phyloP scores from a whole-genome alignment of 2,888 invertebrate genomes.

The Tipula helvola region DNA sequence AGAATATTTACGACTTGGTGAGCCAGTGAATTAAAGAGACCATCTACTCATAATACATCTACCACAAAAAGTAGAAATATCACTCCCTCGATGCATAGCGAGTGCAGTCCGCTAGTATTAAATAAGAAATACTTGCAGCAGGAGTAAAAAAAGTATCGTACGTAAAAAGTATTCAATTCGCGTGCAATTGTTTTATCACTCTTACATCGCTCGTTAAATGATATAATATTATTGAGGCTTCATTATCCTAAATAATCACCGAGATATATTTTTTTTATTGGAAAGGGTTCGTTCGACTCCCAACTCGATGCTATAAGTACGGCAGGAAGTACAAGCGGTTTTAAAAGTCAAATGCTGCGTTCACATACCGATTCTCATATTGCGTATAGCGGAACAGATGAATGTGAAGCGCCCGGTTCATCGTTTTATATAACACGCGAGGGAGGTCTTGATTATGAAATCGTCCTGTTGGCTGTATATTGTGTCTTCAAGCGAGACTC shows the following conservation, averaged over 20 bases:
- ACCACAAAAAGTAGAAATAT: too few relatives aligned
- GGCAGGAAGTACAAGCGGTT: slow-evolving; percentile 26
- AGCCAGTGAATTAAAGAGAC: too few relatives aligned
- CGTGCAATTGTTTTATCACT: too few relatives aligned
- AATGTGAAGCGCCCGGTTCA: slow-evolving; percentile 80
- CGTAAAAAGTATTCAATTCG: too few relatives aligned
- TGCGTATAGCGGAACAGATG: slow-evolving; percentile 73
- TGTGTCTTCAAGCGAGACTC: slow-evolving; percentile 75
- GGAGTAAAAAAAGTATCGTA: too few relatives aligned
- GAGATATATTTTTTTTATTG: neutral
- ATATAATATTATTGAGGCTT: too few relatives aligned
- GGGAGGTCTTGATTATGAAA: slow-evolving; percentile 85
- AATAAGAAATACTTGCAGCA: too few relatives aligned
- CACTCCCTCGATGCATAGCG: too few relatives aligned
- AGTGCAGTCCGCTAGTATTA: too few relatives aligned
- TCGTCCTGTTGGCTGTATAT: slow-evolving; percentile 71
- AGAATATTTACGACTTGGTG: too few relatives aligned
- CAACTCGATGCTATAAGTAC: slow-evolving; percentile 53
- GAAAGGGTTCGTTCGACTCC: slow-evolving; percentile 71
- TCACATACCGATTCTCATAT: slow-evolving; percentile 91
- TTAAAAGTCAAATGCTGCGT: slow-evolving; percentile 53
- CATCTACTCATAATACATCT: too few relatives aligned
- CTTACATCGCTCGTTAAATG: too few relatives aligned
- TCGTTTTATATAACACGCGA: slow-evolving; percentile 87
- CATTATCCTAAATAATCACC: neutral